Base-by-base conservation (phyloP, 2,888 invertebrate species). In the Habrosyne pyritoides region DNA sequence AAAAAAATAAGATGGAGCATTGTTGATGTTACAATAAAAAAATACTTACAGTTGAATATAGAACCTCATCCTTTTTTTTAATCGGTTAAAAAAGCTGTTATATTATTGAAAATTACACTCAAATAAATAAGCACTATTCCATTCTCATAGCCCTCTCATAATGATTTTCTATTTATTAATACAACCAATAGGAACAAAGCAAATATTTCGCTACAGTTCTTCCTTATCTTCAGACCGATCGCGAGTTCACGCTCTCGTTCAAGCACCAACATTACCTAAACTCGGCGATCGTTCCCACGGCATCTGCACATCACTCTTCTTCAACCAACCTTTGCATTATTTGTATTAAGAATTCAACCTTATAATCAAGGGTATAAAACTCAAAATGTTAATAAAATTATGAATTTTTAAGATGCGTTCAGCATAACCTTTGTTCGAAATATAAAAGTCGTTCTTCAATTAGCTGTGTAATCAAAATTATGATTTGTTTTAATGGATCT, bases 261-360 rank as follows among this genome's bases (percentile, higher is more conserved):
- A 70, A 73, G 61, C 79, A 75, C 73, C 67, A 77, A 66, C 65
- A 64, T 81, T 86, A 84, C 84, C 80, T 71, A 79, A 86, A 83
- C 84, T 75, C 75, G 69, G 65, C 66, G 77, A 82, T 78, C 75
- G 85, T 90, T 91, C 90, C 90, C 90, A 91, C 90, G 90, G 78
- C 76, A 72, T 81, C 77, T 75, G 79, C 78, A 82, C 86, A 85
- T 87, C 87, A 85, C 81, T 81, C 80, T 74, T 82, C 80, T 76
- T 71, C 74, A 68, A 75, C 66, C 60, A 71, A 75, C 58, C 57
- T 65, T 55, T 52, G 26, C 56, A 58, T 53, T 59, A 53, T 55
- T 54, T 54, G 21, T 64, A 69, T 55, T 22, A 53, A 46, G 75
- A 77, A 74, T 67, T 47, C 54, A 69, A 73, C 74, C 67, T 65